Percentiles rank a stretch among this genome's conserved stretches.
phyloP scores from a whole-genome alignment of 2,113 vertebrate genomes.

The Paradisaea rubra region DNA sequence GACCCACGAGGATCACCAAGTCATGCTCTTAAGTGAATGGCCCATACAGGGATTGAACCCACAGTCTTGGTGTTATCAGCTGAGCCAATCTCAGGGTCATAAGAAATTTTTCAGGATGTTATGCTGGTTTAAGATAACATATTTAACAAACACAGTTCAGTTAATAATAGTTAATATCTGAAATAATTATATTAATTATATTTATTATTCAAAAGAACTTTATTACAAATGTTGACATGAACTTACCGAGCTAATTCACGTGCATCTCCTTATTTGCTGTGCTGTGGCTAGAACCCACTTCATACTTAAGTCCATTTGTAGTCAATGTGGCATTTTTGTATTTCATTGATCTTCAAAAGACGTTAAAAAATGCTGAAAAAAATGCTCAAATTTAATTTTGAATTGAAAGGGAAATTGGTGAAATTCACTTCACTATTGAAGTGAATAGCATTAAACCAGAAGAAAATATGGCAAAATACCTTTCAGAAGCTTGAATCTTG shows the following conservation, averaged over 20 bases:
- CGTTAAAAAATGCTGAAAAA: not conserved
- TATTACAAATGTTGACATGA: not conserved
- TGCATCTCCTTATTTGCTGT: not conserved
- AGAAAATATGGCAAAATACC: not conserved
- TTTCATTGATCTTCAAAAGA: not conserved
- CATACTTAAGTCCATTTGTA: not conserved
- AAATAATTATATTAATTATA: not conserved
- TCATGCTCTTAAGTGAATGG: not conserved
- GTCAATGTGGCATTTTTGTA: not conserved
- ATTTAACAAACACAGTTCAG: not conserved
- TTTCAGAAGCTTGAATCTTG: not conserved
- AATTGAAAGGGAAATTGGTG: not conserved
- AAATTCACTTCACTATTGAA: not conserved
- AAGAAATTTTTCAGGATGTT: not conserved
- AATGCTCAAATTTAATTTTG: not conserved
- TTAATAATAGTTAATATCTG: not conserved
- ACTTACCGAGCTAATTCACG: not conserved
- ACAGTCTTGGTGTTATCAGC: not conserved
- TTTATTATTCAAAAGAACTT: not conserved
- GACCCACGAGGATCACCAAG: not conserved
- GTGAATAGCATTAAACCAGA: not conserved
- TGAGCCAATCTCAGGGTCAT: not conserved
- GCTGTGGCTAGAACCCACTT: not conserved
- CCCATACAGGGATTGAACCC: rapidly evolving
- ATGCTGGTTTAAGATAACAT: not conserved